Base-by-base conservation (phyloP, 1,140 invertebrate species). In the Chelonus insularis region DNA sequence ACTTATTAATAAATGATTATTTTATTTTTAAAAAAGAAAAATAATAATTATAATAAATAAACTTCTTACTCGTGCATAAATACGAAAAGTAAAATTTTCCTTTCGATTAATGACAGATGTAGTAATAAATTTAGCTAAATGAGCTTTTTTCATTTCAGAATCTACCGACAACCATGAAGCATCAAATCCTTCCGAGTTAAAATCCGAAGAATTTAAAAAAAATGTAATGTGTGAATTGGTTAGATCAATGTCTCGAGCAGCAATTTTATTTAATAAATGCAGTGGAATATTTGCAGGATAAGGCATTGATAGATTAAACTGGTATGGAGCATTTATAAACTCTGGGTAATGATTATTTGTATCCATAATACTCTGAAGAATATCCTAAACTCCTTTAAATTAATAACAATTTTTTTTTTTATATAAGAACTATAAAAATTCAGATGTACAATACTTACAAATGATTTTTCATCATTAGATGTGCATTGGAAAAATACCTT, bases 301-400 rank as follows among this genome's bases (percentile, higher is more conserved):
- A 12, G 69, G 69, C 64, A 71, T 71, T 6, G 65, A 62, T 1
- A 71, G 14, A 16, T 9, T 50, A 56, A 63, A 69, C 39, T 54
- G 57, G 37, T 71, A 71, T 11, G 62, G 57, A 7, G 45, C 23
- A 37, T 67, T 21, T 14, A 52, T 11, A 29, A 71, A 71, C 32
- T 68, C 51, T 7, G 69, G 69, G 18, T 57, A 1, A 41, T 71
- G 51, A 61, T 68, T 71, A 34, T 69, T 71, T 12, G 62, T 66
- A 34, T 71, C 67, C 9, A 18, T 43, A 5, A 68, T 62, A 9
- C 32, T 41, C 25, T 57, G 59, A 29, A 16, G 32, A 23, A 68
- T 47, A 41, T 60, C 59, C 67, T 68, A 43, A 54, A 62, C 60
- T 21, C 51, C 12, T 18, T 4, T 43, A 5, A 4, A 18, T 20